These are phyloP conservation scores for Limanda limanda DNA, from an alignment of 2,113 vertebrate genomes.

Conservation along the genomic window DNA sequence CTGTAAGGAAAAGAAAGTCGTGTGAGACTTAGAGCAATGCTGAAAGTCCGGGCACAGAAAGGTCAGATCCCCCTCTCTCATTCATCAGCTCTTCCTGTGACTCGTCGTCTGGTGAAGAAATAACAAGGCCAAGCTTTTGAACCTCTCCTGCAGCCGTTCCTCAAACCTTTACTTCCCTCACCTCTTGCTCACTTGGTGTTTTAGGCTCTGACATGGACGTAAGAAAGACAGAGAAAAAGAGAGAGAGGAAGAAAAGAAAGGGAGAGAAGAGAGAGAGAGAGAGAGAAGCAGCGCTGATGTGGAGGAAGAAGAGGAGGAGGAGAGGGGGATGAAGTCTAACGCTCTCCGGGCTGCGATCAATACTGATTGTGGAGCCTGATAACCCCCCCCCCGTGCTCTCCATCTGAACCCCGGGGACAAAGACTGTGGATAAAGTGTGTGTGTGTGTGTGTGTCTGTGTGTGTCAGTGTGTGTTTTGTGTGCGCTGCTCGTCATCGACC, in stretches of 20 bases:
- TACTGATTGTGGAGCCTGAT: constrained; percentile 48
- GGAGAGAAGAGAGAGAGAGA: no score
- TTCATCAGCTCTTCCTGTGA: not conserved
- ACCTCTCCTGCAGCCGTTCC: no score
- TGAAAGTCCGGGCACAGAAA: not conserved
- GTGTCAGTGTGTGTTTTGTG: constrained; percentile 4
- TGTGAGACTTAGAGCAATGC: not conserved
- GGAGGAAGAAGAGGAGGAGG: not conserved
- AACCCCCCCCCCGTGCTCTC: constrained; percentile 35
- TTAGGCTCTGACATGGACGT: not conserved
- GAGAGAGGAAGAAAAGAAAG: not conserved
- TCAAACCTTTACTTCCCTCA: not conserved
- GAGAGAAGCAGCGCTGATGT: constrained; percentile 21
- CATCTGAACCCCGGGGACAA: constrained; percentile 30
- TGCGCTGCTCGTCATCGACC: constrained; percentile 35
- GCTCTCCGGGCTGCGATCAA: constrained; percentile 43
- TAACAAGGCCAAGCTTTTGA: not conserved
- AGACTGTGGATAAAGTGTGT: constrained; percentile 16
- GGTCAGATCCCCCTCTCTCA: not conserved
- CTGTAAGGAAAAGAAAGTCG: not conserved
- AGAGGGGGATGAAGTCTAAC: not conserved
- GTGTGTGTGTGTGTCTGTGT: constrained; percentile 24
- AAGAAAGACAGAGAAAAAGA: not conserved
- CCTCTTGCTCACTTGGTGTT: not conserved
- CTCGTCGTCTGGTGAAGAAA: not conserved